Conservation (phyloP, 2,888 invertebrate genomes). For the Phragmatobia fuliginosa region DNA sequence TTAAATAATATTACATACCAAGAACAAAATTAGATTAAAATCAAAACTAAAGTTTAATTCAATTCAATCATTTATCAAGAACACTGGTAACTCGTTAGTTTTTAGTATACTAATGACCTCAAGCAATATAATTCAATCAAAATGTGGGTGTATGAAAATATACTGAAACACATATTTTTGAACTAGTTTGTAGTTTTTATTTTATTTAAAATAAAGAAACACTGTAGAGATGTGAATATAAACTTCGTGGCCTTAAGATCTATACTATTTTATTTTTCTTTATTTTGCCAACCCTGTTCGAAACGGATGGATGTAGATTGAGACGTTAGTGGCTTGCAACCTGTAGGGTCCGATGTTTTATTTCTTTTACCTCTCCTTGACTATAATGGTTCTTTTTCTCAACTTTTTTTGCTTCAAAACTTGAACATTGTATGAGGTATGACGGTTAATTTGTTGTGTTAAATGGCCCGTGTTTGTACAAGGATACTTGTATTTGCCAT, state of each 20-base stretch:
- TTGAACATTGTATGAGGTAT: conserved; percentile 51
- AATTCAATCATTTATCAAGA: not conserved
- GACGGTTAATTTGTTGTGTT: conserved; percentile 45
- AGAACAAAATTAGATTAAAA: not conserved
- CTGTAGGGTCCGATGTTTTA: conserved; percentile 70
- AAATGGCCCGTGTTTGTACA: conserved; percentile 22
- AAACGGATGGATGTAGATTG: conserved; percentile 67
- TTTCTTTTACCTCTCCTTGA: conserved; percentile 58
- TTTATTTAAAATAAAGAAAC: too few species aligned
- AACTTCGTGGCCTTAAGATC: not conserved
- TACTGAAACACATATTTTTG: not conserved
- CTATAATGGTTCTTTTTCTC: conserved; percentile 65
- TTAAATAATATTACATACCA: not conserved
- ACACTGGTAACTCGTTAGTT: not conserved
- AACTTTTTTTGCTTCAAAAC: conserved; percentile 51
- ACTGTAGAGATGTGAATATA: not conserved
- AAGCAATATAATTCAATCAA: not conserved
- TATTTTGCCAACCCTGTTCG: conserved; percentile 41
- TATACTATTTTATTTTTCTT: conserved; percentile 13
- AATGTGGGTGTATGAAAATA: not conserved
- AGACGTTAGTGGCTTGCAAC: conserved; percentile 71
- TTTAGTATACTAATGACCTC: not conserved
- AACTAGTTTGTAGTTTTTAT: too few species aligned
- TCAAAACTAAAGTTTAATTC: not conserved
- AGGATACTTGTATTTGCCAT: conserved; percentile 9